Evolutionary conservation across 2,888 invertebrate species (phyloP).

Genomic region (Andrena bucephala): DNA sequence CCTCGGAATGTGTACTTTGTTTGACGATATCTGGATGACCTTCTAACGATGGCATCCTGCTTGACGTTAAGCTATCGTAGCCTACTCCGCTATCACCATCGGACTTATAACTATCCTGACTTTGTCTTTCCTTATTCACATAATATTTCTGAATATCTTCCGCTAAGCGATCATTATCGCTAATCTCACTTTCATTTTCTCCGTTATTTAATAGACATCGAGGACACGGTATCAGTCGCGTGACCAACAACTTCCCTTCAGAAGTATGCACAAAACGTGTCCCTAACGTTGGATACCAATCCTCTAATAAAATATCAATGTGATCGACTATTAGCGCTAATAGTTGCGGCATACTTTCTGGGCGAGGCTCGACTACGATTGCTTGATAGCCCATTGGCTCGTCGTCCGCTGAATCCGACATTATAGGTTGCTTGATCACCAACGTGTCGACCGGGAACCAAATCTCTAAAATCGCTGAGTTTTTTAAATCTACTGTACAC

Average conservation of each 20-base stretch:
- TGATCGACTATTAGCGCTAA: constrained; percentile 96
- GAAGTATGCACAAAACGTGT: constrained; percentile 99
- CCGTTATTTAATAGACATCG: constrained; percentile 88
- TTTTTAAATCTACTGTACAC: constrained; percentile 92
- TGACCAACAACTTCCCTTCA: constrained; percentile 97
- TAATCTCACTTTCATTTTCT: constrained; percentile 77
- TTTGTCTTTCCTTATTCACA: constrained; percentile 81
- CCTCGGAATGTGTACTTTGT: constrained; percentile 80
- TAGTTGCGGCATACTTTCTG: constrained; percentile 92
- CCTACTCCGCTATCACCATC: constrained; percentile 96
- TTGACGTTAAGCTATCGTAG: constrained; percentile 90
- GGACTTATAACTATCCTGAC: constrained; percentile 91
- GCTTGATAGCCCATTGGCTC: constrained; percentile 88
- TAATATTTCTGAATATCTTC: constrained; percentile 81
- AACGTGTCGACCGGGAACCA: constrained; percentile 91
- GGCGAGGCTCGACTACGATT: constrained; percentile 91
- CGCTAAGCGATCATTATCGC: constrained; percentile 73
- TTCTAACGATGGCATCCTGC: constrained; percentile 93
- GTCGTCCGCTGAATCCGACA: constrained; percentile 82
- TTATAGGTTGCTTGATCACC: constrained; percentile 86
- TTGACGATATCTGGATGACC: constrained; percentile 87
- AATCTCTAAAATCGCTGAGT: constrained; percentile 94
- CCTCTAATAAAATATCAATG: constrained; percentile 97
- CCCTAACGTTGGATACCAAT: constrained; percentile 99
- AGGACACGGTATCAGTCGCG: constrained; percentile 96